A percentile compares a stretch with the other conserved stretches of the same genome.
These are phyloP conservation scores for Dissostichus mawsoni DNA, from an alignment of 2,113 vertebrate genomes.

Conservation along the genomic window DNA sequence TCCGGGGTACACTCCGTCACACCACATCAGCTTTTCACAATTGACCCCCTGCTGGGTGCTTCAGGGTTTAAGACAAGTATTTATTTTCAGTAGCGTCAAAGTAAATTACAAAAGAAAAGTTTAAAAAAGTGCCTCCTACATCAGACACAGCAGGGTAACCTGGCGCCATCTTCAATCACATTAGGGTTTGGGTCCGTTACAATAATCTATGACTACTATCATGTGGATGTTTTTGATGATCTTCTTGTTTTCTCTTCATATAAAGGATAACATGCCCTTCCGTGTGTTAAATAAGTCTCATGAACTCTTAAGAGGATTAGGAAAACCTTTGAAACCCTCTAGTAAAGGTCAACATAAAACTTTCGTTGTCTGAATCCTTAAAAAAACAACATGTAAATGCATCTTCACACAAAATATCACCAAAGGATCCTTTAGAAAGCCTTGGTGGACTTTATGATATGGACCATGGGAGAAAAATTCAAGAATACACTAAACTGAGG, in stretches of 20 bases:
- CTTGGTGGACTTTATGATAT: neutral
- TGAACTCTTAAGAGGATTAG: slow-evolving; percentile 7
- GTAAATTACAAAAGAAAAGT: neutral
- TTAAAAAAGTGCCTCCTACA: neutral
- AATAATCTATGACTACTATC: neutral
- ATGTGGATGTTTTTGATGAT: neutral
- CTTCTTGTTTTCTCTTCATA: neutral
- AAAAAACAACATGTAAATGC: neutral
- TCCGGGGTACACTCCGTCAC: neutral
- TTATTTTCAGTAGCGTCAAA: slow-evolving; percentile 1
- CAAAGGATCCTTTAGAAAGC: too few relatives aligned
- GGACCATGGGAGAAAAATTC: neutral
- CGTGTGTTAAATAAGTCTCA: neutral
- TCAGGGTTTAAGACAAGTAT: neutral
- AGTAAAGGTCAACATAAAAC: neutral
- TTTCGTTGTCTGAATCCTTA: neutral
- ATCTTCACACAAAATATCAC: too few relatives aligned
- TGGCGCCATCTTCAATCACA: neutral
- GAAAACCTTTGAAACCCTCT: neutral
- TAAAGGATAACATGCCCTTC: slow-evolving; percentile 12
- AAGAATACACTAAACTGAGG: neutral
- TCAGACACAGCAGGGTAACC: neutral
- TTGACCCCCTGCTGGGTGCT: neutral
- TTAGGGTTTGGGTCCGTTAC: neutral
- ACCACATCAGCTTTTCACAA: neutral